Conservation (phyloP, 2,797 vertebrate genomes). For the Onychomys arenicola region DNA sequence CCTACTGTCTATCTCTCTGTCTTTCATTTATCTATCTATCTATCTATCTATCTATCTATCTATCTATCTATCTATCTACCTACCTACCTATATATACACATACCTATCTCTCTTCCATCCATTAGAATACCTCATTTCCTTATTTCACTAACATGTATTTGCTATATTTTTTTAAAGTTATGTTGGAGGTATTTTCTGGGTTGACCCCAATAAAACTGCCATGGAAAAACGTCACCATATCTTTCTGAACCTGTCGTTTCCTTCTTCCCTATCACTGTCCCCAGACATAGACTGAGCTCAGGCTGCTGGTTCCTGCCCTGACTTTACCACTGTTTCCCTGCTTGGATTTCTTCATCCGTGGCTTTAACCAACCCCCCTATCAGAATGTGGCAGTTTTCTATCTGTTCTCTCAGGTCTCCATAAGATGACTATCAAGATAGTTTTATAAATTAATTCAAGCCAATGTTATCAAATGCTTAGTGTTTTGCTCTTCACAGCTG, state of each 20-base stretch:
- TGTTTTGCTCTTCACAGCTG: background rate
- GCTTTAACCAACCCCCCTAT: background rate
- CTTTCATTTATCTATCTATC: background rate
- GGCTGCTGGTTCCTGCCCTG: background rate
- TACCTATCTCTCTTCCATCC: background rate
- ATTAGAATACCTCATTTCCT: background rate
- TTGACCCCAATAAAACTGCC: background rate
- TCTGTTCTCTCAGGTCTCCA: background rate
- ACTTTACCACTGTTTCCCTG: background rate
- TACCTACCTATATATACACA: background rate
- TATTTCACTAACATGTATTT: background rate
- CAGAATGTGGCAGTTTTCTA: background rate
- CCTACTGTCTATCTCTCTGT: background rate
- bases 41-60: background rate
- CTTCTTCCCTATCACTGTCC: no score
- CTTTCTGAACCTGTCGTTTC: background rate
- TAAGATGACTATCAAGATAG: background rate
- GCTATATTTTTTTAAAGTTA: background rate
- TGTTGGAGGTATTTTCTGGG: background rate
- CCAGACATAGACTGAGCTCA: background rate
- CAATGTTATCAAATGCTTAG: background rate
- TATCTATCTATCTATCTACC: background rate
- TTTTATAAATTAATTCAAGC: slow-evolving; percentile 13
- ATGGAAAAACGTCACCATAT: background rate
- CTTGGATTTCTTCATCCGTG: background rate